Conservation (phyloP, 2,797 vertebrate genomes). For the Sardinella longiceps region DNA sequence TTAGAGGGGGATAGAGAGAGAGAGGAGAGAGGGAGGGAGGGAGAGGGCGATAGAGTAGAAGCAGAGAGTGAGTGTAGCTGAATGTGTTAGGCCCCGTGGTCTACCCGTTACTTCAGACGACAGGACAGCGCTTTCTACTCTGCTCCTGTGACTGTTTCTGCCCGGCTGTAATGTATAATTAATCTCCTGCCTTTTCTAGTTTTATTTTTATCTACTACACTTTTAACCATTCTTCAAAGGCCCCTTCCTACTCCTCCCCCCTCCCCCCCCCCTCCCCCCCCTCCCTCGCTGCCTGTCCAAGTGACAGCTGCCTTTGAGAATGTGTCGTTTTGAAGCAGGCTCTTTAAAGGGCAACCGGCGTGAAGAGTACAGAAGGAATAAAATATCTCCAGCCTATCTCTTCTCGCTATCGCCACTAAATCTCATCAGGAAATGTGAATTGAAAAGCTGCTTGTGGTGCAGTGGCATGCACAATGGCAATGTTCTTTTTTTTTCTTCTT, state of each 20-base stretch:
- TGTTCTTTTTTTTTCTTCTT: not conserved
- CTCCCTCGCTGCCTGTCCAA: slow-evolving; percentile 60
- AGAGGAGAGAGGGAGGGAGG: not conserved
- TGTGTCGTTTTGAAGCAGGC: slow-evolving; percentile 72
- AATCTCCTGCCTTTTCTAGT: slow-evolving; percentile 72
- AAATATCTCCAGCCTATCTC: slow-evolving; percentile 49
- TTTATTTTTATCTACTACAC: slow-evolving; percentile 77
- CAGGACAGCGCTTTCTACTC: slow-evolving; percentile 39
- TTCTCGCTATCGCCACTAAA: slow-evolving; percentile 65
- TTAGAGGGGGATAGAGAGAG: not conserved
- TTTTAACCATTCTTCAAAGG: slow-evolving; percentile 77
- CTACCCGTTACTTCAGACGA: not conserved
- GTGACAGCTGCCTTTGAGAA: slow-evolving; percentile 69
- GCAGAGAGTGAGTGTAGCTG: slow-evolving; percentile 42
- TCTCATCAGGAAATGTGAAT: slow-evolving; percentile 65
- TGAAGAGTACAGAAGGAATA: slow-evolving; percentile 63
- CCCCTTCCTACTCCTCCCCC: slow-evolving; percentile 61
- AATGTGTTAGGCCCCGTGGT: not conserved
- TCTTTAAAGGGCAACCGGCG: slow-evolving; percentile 69
- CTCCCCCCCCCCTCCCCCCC: slow-evolving; percentile 53
- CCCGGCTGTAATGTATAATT: slow-evolving; percentile 79
- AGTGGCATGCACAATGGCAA: not conserved
- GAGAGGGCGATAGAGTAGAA: not conserved
- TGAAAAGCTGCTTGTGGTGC: slow-evolving; percentile 53
- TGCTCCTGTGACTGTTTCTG: slow-evolving; percentile 66